A percentile compares a stretch with the other conserved stretches of the same genome.
Conservation (phyloP, 92 coral and sea anemone species). For the Zoanthus gigantus region DNA sequence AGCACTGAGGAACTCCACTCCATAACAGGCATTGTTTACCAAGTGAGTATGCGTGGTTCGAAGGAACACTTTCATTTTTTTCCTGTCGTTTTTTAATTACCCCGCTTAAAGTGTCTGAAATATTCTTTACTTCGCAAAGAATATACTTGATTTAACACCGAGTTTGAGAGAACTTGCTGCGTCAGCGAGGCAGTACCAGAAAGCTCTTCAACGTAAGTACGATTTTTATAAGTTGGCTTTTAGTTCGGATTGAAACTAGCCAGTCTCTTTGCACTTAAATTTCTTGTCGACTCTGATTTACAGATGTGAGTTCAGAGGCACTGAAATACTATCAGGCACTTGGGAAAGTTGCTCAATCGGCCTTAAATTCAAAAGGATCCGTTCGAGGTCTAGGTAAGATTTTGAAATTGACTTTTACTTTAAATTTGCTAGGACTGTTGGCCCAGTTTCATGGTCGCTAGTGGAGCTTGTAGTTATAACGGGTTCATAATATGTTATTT, state of each 20-base stretch:
- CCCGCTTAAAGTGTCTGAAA: conserved; percentile 18
- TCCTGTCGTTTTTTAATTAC: conserved; percentile 2
- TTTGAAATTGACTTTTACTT: neutral
- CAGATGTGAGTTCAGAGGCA: conserved; percentile 80
- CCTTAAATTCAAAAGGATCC: conserved; percentile 78
- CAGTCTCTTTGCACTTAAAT: conserved; percentile 21
- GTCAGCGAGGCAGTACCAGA: conserved; percentile 85
- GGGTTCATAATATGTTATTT: neutral
- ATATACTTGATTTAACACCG: conserved; percentile 84
- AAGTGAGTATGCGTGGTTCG: conserved; percentile 59
- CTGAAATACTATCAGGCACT: conserved; percentile 78
- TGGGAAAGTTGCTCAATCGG: conserved; percentile 84
- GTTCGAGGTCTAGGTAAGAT: conserved; percentile 76
- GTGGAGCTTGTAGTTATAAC: neutral
- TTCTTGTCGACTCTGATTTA: conserved; percentile 25
- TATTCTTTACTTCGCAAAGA: conserved; percentile 60
- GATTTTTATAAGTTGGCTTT: neutral
- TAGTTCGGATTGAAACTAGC: neutral
- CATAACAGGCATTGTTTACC: conserved; percentile 72
- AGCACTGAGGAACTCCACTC: conserved; percentile 75
- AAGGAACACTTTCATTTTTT: neutral
- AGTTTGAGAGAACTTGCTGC: conserved; percentile 83
- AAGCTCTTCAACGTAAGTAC: conserved; percentile 91
- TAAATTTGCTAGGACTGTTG: neutral
- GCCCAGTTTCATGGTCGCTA: neutral